Evolutionary conservation across 2,888 invertebrate species (phyloP), one percentile per base, ranked within the genome.

Genomic region (Hypselothyrea guttata): DNA sequence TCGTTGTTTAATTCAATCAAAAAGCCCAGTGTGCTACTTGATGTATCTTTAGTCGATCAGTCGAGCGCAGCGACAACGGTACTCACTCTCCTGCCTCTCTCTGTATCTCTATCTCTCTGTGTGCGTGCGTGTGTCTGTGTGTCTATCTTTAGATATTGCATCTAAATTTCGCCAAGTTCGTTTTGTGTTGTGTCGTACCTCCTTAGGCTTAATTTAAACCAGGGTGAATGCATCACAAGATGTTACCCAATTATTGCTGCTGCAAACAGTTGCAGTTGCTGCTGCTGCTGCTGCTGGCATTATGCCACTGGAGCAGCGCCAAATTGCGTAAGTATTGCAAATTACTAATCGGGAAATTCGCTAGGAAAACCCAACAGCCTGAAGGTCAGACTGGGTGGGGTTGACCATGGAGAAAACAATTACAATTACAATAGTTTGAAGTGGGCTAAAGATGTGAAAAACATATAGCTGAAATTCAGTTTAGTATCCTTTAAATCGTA

Each of bases 1-100:
- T 46, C 33, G 54, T 61, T 54, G 69, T 55, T 84, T 85, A 84
- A 86, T 84, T 85, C 54, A 84, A 85, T 84, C 71, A 84, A 84
- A n/a, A 84, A 86, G 49, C 54, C 45, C 53, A 54, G 55, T 53
- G 47, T 33, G 31, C 49, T 41, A 55, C 59, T 68, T 55, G 56
- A 51, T 56, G 65, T 58, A 81, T 72, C 71, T 81, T 74, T 77
- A 82, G 81, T 82, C 69, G 71, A 77, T 69, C 75, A 69, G 48
- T 61, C 54, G 59, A 66, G 56, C 76, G 63, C 69, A 60, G 44
- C 79, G 69, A 38, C 69, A 62, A 57, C 85, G 66, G 79, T 71
- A 78, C 63, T 64, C 57, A 62, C 44, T 70, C 70, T n/a, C n/a
- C n/a, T n/a, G n/a, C n/a, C n/a, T n/a, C n/a, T n/a, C n/a, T n/a